These are phyloP conservation scores for Cephus nigrinus DNA, from an alignment of 2,888 invertebrate species.

Conservation along the genomic window DNA sequence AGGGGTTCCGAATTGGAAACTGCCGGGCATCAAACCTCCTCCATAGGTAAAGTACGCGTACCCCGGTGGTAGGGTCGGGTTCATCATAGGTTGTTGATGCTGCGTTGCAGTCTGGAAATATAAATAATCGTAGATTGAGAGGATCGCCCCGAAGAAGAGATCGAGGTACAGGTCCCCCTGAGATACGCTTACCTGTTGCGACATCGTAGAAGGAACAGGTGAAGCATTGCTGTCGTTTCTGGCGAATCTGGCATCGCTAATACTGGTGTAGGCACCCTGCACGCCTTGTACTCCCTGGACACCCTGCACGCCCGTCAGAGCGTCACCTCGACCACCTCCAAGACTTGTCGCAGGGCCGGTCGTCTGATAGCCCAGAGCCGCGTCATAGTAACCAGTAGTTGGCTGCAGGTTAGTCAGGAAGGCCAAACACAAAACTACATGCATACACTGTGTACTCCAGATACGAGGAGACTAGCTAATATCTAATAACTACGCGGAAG, in stretches of 20 bases:
- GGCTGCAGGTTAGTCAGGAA: conserved; percentile 66
- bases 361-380: conserved; percentile 75
- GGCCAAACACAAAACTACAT: conserved; percentile 66
- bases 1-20: conserved; percentile 78
- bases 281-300: conserved; percentile 63
- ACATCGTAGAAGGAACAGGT: conserved; percentile 81
- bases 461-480: conserved; percentile 61
- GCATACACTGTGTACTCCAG: conserved; percentile 66
- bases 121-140: conserved; percentile 3
- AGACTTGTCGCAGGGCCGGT: conserved; percentile 73
- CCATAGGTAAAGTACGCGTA: conserved; percentile 82
- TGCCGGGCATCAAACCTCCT: conserved; percentile 75
- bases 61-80: conserved; percentile 76
- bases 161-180: background rate
- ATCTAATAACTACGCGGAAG: conserved; percentile 35
- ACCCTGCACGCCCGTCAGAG: conserved; percentile 72
- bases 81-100: conserved; percentile 74
- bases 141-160: background rate
- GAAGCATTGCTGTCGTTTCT: conserved; percentile 84
- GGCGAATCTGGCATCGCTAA: conserved; percentile 78
- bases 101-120: conserved; percentile 67
- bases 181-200: conserved; percentile 70
- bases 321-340: conserved; percentile 75
- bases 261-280: conserved; percentile 73
- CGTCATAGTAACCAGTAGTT: conserved; percentile 77